A percentile compares a stretch with the other conserved stretches of the same genome.
Conservation (phyloP, 2,797 vertebrate genomes). For the Rhinophrynus dorsalis region DNA sequence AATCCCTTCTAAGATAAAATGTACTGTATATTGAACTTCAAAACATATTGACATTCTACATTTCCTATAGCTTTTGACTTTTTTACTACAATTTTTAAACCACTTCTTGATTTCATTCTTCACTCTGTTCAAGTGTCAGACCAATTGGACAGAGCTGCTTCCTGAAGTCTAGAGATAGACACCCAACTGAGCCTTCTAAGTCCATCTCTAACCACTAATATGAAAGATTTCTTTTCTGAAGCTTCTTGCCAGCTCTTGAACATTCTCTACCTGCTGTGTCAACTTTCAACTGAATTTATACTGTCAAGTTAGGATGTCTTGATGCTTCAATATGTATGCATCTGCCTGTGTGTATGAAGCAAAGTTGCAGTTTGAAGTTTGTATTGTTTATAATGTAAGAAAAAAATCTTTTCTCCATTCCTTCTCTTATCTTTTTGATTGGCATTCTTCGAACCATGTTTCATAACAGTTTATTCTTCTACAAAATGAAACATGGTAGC, state of each 20-base stretch:
- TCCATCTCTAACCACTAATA: slow-evolving; percentile 13
- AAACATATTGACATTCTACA: slow-evolving; percentile 26
- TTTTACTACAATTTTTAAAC: slow-evolving; percentile 3
- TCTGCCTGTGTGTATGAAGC: background rate
- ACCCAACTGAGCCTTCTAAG: slow-evolving; percentile 28
- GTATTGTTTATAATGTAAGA: background rate
- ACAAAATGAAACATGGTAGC: too few species aligned
- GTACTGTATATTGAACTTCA: slow-evolving; percentile 33
- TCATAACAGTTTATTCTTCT: too few species aligned
- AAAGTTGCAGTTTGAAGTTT: background rate
- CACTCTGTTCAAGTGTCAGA: slow-evolving; percentile 32
- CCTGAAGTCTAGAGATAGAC: slow-evolving; percentile 25
- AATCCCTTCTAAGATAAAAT: slow-evolving; percentile 34
- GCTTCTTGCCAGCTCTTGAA: slow-evolving; percentile 18
- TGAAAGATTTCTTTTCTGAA: slow-evolving; percentile 29
- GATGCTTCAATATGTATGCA: slow-evolving; percentile 23
- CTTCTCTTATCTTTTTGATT: background rate
- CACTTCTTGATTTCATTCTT: slow-evolving; percentile 26
- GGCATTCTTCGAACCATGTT: too few species aligned
- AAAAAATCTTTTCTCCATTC: background rate
- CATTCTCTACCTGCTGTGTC: slow-evolving; percentile 29
- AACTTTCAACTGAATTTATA: slow-evolving; percentile 23
- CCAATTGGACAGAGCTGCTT: slow-evolving; percentile 36
- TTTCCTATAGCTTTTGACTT: slow-evolving; percentile 23
- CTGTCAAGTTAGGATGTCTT: background rate